Evolutionary conservation across 2,888 invertebrate species (phyloP).

Genomic region (Mesorhabditis spiculigera): DNA sequence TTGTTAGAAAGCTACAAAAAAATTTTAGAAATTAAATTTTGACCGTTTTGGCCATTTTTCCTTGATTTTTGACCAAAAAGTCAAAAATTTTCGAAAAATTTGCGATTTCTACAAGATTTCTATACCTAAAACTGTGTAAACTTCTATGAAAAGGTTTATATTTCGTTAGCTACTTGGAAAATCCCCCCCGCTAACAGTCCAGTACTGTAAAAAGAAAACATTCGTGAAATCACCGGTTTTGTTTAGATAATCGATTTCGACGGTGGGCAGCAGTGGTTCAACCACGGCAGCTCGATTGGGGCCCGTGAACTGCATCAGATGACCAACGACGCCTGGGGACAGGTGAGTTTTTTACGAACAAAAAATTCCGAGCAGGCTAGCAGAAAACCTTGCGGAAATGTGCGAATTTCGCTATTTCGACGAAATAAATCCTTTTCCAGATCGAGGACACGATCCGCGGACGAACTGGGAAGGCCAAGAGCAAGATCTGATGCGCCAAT

Average conservation of each 20-base stretch:
- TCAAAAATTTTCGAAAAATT: neutral
- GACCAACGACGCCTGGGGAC: slow-evolving; percentile 23
- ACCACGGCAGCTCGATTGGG: slow-evolving; percentile 38
- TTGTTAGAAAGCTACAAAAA: neutral
- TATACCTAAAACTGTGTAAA: neutral
- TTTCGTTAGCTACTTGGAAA: neutral
- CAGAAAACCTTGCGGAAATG: no score
- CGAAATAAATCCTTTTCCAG: neutral
- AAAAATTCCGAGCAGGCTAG: neutral
- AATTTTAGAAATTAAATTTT: neutral
- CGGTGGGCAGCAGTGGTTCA: slow-evolving; percentile 46
- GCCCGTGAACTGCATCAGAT: slow-evolving; percentile 32
- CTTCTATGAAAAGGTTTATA: neutral
- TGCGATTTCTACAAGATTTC: neutral
- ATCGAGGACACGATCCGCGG: slow-evolving; percentile 43
- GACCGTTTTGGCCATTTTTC: neutral
- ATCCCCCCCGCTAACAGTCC: neutral
- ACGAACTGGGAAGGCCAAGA: slow-evolving; percentile 41
- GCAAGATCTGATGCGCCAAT: slow-evolving; percentile 12
- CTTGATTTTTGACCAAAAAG: no score
- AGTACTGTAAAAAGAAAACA: no score
- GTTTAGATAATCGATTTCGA: slow-evolving; percentile 49
- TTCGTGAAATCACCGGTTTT: neutral
- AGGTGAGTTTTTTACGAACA: neutral
- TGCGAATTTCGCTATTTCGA: no score